Evolutionary conservation across 2,888 invertebrate species (phyloP).

Genomic region (Candidula unifasciata): DNA sequence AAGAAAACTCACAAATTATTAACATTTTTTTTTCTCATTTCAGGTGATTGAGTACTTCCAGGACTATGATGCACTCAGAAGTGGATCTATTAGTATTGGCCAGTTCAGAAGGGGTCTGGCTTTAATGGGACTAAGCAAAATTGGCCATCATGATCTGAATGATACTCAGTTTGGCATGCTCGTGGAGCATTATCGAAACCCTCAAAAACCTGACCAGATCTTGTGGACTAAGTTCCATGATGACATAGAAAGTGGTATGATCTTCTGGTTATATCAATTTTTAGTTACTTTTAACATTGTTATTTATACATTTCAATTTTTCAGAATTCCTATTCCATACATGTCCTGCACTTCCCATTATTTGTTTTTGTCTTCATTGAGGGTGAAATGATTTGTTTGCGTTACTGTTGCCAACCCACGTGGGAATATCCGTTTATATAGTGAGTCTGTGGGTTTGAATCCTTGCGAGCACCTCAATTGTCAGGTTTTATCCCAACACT

Average conservation of each 20-base stretch:
- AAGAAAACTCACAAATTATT: not conserved
- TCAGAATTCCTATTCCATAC: too few species aligned
- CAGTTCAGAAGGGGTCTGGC: slow-evolving; percentile 76
- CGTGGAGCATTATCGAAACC: slow-evolving; percentile 71
- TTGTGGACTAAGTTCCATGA: slow-evolving; percentile 74
- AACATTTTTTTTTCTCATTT: not conserved
- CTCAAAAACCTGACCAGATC: slow-evolving; percentile 70
- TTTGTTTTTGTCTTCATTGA: not conserved
- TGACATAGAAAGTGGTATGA: slow-evolving; percentile 77
- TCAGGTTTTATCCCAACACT: too few species aligned
- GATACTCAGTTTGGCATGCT: slow-evolving; percentile 73
- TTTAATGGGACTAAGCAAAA: slow-evolving; percentile 74
- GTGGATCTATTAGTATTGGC: slow-evolving; percentile 74
- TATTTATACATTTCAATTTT: too few species aligned
- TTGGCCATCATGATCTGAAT: slow-evolving; percentile 75
- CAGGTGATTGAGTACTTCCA: slow-evolving; percentile 76
- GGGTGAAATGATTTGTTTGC: too few species aligned
- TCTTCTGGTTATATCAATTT: not conserved
- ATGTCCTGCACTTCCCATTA: not conserved
- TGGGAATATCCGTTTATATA: too few species aligned
- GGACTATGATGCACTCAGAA: slow-evolving; percentile 77
- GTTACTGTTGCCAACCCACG: too few species aligned
- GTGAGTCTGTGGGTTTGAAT: too few species aligned
- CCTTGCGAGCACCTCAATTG: too few species aligned
- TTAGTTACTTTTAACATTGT: too few species aligned